These are phyloP conservation scores for Sprattus sprattus DNA, from an alignment of 2,113 vertebrate genomes.

Conservation along the genomic window DNA sequence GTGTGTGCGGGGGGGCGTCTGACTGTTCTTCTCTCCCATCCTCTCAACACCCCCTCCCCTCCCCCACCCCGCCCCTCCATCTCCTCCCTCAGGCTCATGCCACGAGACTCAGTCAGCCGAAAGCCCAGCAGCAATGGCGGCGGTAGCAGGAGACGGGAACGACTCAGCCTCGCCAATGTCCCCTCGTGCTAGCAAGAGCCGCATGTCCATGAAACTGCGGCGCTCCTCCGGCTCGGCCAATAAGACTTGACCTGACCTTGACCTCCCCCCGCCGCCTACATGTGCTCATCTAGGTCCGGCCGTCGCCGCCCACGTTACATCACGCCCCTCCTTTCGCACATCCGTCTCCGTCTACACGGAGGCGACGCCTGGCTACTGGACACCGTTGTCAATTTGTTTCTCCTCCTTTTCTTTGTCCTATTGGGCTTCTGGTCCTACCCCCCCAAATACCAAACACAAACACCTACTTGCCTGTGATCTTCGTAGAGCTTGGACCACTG, in stretches of 20 bases:
- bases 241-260: conserved; percentile 78
- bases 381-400: not conserved
- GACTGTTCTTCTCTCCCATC: conserved; percentile 39
- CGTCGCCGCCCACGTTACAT: not conserved
- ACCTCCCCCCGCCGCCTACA: not conserved
- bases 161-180: conserved; percentile 95
- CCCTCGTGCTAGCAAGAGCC: conserved; percentile 97
- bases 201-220: conserved; percentile 98
- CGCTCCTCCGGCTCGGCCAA: conserved; percentile 97
- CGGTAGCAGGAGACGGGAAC: conserved; percentile 74
- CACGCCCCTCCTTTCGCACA: not conserved
- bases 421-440: not conserved
- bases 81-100: conserved; percentile 83
- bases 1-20: conserved; percentile 23
- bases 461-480: not conserved
- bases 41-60: not conserved
- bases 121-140: conserved; percentile 71
- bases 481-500: not conserved
- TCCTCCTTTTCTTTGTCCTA: not conserved
- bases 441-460: not conserved
- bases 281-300: not conserved
- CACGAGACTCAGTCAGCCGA: conserved; percentile 88
- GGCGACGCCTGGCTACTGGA: not conserved
- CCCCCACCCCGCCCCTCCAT: conserved; percentile 1
- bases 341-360: not conserved